These are phyloP conservation scores for Azemiops feae DNA, from an alignment of 2,113 vertebrate genomes.

Conservation along the genomic window DNA sequence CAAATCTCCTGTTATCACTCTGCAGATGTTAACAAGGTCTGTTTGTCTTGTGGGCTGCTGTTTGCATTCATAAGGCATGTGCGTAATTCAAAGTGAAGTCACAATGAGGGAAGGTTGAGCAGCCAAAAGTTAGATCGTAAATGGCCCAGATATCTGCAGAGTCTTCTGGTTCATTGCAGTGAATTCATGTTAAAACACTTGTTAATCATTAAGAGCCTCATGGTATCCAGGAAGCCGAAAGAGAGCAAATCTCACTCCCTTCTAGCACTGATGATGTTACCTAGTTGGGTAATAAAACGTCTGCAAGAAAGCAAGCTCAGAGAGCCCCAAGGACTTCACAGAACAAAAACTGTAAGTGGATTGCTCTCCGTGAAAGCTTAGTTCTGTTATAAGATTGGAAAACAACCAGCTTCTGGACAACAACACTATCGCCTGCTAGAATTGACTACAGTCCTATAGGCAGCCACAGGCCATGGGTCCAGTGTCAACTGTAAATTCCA, in stretches of 20 bases:
- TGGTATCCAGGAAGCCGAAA: neutral
- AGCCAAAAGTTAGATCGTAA: constrained; percentile 40
- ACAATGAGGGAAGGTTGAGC: neutral
- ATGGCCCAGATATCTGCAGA: neutral
- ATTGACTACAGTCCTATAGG: neutral
- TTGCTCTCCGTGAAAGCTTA: neutral
- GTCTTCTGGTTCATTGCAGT: neutral
- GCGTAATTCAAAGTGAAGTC: constrained; percentile 49
- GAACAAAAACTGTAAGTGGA: too few relatives aligned
- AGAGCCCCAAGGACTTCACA: too few relatives aligned
- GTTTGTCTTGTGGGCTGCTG: constrained; percentile 19
- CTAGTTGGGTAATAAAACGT: too few relatives aligned
- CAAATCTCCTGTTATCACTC: constrained; percentile 39
- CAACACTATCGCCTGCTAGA: neutral
- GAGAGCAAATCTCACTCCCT: too few relatives aligned
- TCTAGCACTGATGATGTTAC: too few relatives aligned
- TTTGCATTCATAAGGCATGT: constrained; percentile 24
- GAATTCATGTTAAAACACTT: constrained; percentile 3
- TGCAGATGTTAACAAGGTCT: constrained; percentile 41
- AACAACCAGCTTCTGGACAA: neutral
- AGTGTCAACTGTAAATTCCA: neutral
- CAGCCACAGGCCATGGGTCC: neutral
- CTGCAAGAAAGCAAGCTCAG: too few relatives aligned
- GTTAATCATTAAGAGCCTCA: neutral
- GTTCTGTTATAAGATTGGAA: neutral